These are phyloP conservation scores for Drosophila nasuta DNA, from an alignment of 1,140 invertebrate genomes.

Conservation along the genomic window DNA sequence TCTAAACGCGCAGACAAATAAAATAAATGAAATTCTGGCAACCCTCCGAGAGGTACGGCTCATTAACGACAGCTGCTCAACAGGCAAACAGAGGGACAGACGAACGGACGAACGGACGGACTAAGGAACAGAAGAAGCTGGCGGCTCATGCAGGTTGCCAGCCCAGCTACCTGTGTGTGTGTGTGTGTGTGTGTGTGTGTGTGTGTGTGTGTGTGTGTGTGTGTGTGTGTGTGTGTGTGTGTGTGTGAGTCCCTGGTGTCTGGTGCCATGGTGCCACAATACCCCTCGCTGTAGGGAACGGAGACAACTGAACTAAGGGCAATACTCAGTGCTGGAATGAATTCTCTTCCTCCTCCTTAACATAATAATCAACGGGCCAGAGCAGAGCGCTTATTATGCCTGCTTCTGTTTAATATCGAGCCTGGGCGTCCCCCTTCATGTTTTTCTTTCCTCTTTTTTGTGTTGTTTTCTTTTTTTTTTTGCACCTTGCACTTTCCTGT, in stretches of 20 bases:
- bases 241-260: conserved; percentile 11
- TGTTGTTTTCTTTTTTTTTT: conserved; percentile 34
- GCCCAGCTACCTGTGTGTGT: conserved; percentile 56
- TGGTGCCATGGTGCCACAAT: too few species aligned
- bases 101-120: neutral
- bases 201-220: conserved; percentile 4
- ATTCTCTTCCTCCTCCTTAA: conserved; percentile 34
- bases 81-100: neutral
- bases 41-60: conserved; percentile 43
- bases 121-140: conserved; percentile 9
- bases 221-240: conserved; percentile 5
- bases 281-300: neutral
- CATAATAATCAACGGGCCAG: conserved; percentile 61
- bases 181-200: neutral
- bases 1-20: conserved; percentile 37
- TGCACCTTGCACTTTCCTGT: conserved; percentile 71
- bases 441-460: conserved; percentile 25
- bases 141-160: conserved; percentile 52
- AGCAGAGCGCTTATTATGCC: conserved; percentile 61
- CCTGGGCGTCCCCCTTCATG: conserved; percentile 19
- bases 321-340: conserved; percentile 22
- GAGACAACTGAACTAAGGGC: conserved; percentile 10
- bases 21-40: conserved; percentile 12
- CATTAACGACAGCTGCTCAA: conserved; percentile 81
- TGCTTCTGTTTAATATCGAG: conserved; percentile 78